Base-by-base conservation (phyloP, 2,888 invertebrate genomes). In the Biston betularia region DNA sequence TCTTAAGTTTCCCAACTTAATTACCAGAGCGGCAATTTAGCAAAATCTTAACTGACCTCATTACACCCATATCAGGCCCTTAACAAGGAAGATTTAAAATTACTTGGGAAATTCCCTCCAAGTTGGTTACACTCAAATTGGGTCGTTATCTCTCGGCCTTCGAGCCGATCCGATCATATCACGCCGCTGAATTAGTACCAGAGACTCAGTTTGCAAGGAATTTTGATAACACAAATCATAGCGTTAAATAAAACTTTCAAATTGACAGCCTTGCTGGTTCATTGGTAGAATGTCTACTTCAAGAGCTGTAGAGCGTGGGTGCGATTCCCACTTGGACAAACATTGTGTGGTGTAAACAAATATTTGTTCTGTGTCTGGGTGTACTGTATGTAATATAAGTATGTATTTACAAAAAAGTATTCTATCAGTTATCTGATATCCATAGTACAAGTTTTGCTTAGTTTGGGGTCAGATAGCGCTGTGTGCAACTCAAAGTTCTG, bases 81-180 rank as follows among this genome's bases (percentile, higher is more conserved):
- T 63, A 68, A 65, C 54, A 50, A 24, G 62, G 52, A 59, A 69
- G 63, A 65, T 69, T 69, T 69, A 63, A 69, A 69, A 69, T 69
- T 62, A 59, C 69, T 65, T 69, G 52, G 54, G 62, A 55, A 63
- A 68, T 68, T 64, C 48, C 68, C 49, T 14, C 56, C 50, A 68
- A 67, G 60, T 68, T 68, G 65, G 62, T 66, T 69, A 50, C 64
- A 49, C 54, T 48, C 56, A 56, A 61, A 69, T 63, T 65, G 52
- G 59, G 53, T 63, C 49, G 59, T 65, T 65, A 66, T 64, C 56
- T 56, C 38, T 45, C 38, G 45, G 42, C 52, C 53, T 63, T 33
- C 8, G 62, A 62, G 40, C 53, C 38, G 66, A 63, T 67, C 49
- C 53, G 8, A 63, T 48, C 58, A 58, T 63, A 54, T 52, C 40